Percentiles rank a stretch among this genome's conserved stretches.
These are phyloP conservation scores for Bombus pascuorum DNA, from an alignment of 1,140 invertebrate species.

Conservation along the genomic window DNA sequence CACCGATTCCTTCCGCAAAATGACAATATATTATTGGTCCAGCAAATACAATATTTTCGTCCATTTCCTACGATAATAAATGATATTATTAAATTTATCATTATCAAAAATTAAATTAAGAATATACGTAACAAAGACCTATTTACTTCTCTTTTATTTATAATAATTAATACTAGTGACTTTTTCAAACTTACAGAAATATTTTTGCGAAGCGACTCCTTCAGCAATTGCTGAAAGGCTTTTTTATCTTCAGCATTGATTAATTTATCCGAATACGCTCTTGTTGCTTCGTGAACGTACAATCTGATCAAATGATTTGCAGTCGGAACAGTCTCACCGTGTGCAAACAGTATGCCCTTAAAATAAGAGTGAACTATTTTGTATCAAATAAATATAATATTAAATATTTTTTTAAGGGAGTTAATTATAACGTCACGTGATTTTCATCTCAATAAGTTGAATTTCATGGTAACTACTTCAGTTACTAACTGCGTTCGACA, in stretches of 20 bases:
- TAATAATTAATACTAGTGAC: too few relatives aligned
- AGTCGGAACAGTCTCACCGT: slow-evolving; percentile 88
- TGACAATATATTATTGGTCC: slow-evolving; percentile 94
- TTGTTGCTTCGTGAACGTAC: slow-evolving; percentile 94
- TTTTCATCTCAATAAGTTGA: too few relatives aligned
- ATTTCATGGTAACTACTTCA: too few relatives aligned
- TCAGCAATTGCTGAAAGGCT: slow-evolving; percentile 88
- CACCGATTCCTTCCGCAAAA: slow-evolving; percentile 95
- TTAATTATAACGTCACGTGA: too few relatives aligned
- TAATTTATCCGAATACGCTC: slow-evolving; percentile 96
- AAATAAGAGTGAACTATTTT: slow-evolving; percentile 36
- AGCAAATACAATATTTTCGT: slow-evolving; percentile 86
- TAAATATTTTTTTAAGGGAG: too few relatives aligned
- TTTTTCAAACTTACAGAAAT: slow-evolving; percentile 85
- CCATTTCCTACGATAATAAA: slow-evolving; percentile 83
- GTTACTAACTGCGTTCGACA: too few relatives aligned
- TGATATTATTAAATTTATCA: neutral
- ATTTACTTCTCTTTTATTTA: too few relatives aligned
- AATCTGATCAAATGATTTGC: slow-evolving; percentile 89
- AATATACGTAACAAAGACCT: too few relatives aligned
- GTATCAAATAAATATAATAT: too few relatives aligned
- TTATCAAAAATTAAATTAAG: too few relatives aligned
- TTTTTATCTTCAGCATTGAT: slow-evolving; percentile 88
- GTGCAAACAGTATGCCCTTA: slow-evolving; percentile 95
- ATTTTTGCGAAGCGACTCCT: slow-evolving; percentile 92